Evolutionary conservation across 2,797 vertebrate genomes (phyloP).

Genomic region (Taeniopygia guttata): DNA sequence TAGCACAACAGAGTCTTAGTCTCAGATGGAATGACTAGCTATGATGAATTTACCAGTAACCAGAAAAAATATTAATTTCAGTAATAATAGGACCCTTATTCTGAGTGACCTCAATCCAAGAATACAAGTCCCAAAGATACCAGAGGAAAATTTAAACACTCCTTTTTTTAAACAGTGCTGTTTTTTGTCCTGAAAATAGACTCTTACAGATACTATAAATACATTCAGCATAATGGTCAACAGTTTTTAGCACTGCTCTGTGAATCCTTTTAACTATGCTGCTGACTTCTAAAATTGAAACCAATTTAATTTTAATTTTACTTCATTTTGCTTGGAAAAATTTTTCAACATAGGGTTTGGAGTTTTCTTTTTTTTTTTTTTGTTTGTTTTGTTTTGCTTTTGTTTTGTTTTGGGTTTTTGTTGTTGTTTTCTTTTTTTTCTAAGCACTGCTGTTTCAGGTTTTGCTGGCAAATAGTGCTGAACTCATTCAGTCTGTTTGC

Average conservation of each 20-base stretch:
- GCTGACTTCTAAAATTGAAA: not conserved
- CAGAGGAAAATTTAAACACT: constrained; percentile 2
- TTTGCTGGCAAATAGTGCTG: constrained; percentile 67
- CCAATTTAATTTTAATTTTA: not conserved
- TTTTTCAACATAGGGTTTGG: not conserved
- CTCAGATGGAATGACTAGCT: not conserved
- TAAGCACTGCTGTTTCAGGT: constrained; percentile 60
- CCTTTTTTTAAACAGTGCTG: constrained; percentile 2
- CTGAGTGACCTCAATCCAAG: constrained; percentile 9
- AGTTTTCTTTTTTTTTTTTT: accelerated
- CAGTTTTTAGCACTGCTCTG: not conserved
- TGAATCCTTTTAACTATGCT: not conserved
- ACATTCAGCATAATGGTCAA: constrained; percentile 5
- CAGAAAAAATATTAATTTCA: constrained; percentile 21
- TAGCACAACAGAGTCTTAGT: not conserved
- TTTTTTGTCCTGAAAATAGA: constrained; percentile 30
- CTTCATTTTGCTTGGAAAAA: not conserved
- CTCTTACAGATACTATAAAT: constrained; percentile 10
- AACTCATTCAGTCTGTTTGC: constrained; percentile 61
- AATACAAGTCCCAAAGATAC: constrained; percentile 10
- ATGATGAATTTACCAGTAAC: not conserved
- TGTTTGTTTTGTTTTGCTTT: too few species aligned
- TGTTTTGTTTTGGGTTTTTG: too few species aligned
- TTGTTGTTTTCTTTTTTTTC: accelerated
- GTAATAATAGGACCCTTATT: constrained; percentile 15